phyloP scores from a whole-genome alignment of 1,140 invertebrate species.

The Metaphire vulgaris region DNA sequence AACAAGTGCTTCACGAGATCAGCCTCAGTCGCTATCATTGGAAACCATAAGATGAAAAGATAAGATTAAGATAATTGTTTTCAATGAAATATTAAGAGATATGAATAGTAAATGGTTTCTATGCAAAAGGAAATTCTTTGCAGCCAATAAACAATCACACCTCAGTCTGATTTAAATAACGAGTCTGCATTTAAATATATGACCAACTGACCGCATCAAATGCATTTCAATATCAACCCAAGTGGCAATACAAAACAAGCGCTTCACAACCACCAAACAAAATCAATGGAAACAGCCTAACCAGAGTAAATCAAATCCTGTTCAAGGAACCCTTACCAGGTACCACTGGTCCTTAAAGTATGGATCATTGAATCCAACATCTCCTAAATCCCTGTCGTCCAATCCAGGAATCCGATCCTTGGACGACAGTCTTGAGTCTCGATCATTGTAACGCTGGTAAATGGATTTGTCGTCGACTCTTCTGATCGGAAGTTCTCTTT shows the following conservation, averaged over 20 bases:
- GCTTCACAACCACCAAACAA: too few relatives aligned
- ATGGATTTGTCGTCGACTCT: conserved; percentile 36
- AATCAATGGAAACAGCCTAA: too few relatives aligned
- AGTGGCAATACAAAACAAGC: too few relatives aligned
- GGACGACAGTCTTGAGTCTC: background rate
- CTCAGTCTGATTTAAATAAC: background rate
- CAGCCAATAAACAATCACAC: conserved; percentile 6
- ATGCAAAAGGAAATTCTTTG: conserved; percentile 10
- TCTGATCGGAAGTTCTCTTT: conserved; percentile 36
- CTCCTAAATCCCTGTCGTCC: conserved; percentile 22
- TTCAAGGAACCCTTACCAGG: too few relatives aligned
- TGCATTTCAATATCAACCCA: too few relatives aligned
- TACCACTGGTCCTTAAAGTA: conserved; percentile 52
- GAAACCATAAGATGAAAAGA: background rate
- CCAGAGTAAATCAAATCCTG: too few relatives aligned
- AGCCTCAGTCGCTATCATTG: background rate
- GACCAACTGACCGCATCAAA: background rate
- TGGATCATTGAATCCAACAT: conserved; percentile 46
- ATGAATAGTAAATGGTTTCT: conserved; percentile 1
- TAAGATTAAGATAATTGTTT: background rate
- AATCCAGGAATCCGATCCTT: conserved; percentile 9
- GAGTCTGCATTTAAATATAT: background rate
- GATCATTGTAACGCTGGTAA: conserved; percentile 33
- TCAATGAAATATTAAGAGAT: background rate
- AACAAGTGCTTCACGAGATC: background rate